Base-by-base conservation (phyloP, 2,888 invertebrate species). In the Blera fallax region DNA sequence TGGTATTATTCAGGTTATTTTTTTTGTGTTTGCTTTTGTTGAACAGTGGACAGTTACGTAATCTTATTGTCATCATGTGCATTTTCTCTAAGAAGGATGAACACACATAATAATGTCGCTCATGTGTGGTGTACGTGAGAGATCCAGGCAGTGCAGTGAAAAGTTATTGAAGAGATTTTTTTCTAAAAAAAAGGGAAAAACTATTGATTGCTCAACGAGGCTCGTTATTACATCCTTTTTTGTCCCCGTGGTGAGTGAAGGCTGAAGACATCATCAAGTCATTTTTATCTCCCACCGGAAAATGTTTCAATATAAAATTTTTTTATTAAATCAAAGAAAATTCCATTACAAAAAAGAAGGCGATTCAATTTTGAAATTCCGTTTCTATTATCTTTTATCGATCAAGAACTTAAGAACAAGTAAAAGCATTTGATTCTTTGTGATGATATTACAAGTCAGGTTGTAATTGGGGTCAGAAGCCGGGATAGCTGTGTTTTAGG, bases 171-270 rank as follows among this genome's bases (percentile, higher is more conserved):
- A 58, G 45, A 45, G 77, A 52, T 43, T 43, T n/a, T n/a, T n/a
- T n/a, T n/a, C n/a, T 65, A 40, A 18, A 34, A 21, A 50, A 43
- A 62, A 34, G 43, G 37, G 4, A 70, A 52, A 62, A 21, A 11
- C 18, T 69, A 74, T 58, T 82, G 82, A 77, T 87, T 89, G 88
- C 87, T 89, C 88, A 88, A 88, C 88, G 88, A 88, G 88, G 89
- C 89, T 89, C 88, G 88, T 89, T 89, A 89, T 88, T 88, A 87
- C 79, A 88, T 88, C 84, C 87, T 54, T 89, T 87, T 87, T 87
- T 87, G 84, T 87, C 70, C 82, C 72, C 27, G 32, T 40, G 40
- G 60, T 45, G 60, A 64, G 37, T 65, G 48, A 74, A 74, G 43
- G 54, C 40, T 65, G 40, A 67, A 67, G 50, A 60, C 40, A 40